Evolutionary conservation across 2,113 vertebrate species (phyloP).

Genomic region (Macrotus californicus): DNA sequence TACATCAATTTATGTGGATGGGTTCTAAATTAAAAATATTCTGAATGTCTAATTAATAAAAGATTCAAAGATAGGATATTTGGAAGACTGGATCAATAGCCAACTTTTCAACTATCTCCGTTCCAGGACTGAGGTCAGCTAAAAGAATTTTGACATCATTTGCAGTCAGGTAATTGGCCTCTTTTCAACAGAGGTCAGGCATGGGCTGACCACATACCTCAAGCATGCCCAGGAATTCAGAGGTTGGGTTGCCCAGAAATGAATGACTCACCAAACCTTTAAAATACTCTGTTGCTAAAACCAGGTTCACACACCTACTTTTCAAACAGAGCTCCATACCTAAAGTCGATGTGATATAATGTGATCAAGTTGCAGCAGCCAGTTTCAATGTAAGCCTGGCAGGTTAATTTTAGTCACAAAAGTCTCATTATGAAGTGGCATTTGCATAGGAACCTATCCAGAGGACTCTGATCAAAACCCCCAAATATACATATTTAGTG

Average conservation of each 20-base stretch:
- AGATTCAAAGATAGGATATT: not conserved
- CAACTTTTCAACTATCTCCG: not conserved
- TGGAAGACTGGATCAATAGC: not conserved
- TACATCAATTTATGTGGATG: not conserved
- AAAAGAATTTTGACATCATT: slow-evolving; percentile 13
- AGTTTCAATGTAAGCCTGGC: not conserved
- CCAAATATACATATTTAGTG: not conserved
- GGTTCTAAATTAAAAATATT: not conserved
- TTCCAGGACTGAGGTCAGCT: not conserved
- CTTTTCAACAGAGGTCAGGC: not conserved
- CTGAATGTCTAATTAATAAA: slow-evolving; percentile 35
- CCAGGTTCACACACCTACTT: not conserved
- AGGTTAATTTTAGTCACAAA: not conserved
- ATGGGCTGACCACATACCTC: not conserved
- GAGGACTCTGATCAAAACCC: not conserved
- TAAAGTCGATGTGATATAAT: not conserved
- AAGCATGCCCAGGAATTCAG: not conserved
- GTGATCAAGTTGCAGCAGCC: not conserved
- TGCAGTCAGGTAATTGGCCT: not conserved
- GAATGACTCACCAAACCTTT: not conserved
- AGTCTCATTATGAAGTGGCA: not conserved
- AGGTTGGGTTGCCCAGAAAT: not conserved
- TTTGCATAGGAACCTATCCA: not conserved
- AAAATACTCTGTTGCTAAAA: not conserved
- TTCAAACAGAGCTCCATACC: not conserved